These are phyloP conservation scores for Acanthis flammea DNA, from an alignment of 2,797 vertebrate genomes.

Conservation along the genomic window DNA sequence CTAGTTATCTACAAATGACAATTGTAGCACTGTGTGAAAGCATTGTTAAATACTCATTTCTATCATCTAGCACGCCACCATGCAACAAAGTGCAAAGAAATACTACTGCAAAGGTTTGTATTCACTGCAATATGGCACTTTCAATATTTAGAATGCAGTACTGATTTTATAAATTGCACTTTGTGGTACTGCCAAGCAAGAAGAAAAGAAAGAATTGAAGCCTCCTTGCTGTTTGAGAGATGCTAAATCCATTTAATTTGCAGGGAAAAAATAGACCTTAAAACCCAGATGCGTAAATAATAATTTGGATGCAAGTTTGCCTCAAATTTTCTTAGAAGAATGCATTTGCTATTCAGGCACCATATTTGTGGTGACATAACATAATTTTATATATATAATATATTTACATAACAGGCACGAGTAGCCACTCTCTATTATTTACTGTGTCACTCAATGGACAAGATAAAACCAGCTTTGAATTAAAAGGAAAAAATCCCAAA, in stretches of 20 bases:
- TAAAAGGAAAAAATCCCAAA: not conserved
- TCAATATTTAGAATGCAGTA: slow-evolving; percentile 12
- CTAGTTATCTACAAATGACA: not conserved
- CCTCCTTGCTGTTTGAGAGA: slow-evolving; percentile 6
- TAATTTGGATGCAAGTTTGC: slow-evolving; percentile 25
- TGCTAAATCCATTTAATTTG: not conserved
- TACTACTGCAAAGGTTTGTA: slow-evolving; percentile 16
- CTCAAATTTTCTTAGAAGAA: slow-evolving; percentile 13
- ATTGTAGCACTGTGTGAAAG: not conserved
- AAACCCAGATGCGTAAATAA: slow-evolving; percentile 13
- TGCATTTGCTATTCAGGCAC: slow-evolving; percentile 38
- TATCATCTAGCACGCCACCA: not conserved
- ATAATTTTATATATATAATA: slow-evolving; percentile 34
- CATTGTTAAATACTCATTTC: slow-evolving; percentile 7
- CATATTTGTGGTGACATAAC: slow-evolving; percentile 42
- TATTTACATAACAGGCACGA: slow-evolving; percentile 50
- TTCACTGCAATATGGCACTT: slow-evolving; percentile 28
- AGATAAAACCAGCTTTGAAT: slow-evolving; percentile 18
- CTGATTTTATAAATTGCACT: slow-evolving; percentile 31
- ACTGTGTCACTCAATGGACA: slow-evolving; percentile 29
- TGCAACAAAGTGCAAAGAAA: slow-evolving; percentile 43
- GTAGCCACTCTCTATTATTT: slow-evolving; percentile 36
- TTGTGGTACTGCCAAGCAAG: slow-evolving; percentile 30
- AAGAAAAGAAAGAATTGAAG: slow-evolving; percentile 7
- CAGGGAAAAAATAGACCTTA: not conserved